Base-by-base conservation (phyloP, 2,797 vertebrate species). In the Bryconaethiops microstoma region DNA sequence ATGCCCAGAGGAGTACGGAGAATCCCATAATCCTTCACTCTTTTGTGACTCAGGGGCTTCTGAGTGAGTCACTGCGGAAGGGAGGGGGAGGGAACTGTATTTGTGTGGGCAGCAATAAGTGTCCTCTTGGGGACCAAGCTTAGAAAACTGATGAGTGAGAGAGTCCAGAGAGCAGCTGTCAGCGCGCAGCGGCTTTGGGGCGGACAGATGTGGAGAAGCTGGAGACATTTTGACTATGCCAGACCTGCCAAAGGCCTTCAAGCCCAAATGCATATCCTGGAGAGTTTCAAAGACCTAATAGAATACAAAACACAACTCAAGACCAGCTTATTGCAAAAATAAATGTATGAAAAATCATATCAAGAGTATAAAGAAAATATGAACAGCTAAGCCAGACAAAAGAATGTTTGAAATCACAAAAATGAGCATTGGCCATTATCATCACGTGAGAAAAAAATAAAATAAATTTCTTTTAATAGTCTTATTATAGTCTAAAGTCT, bases 201-300 rank as follows among this genome's bases (percentile, higher is more conserved):
- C 7, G 39, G 77, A 64, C 7, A 50, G 78, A 57, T 69, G 45
- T 16, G 60, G 64, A 50, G 65, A n/a, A 10, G 16, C 17, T 25
- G 73, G 42, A 55, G 60, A 63, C 29, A 12, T 10, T 80, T 29
- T 64, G 42, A 55, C 35, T 7, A 25, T 39, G 50, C 77, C 80
- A 6, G 87, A 74, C 16, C 82, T 78, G 7, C 74, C 78, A 19
- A 23, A 23, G n/a, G 63, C 71, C 40, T 40, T 80, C 82, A 88
- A 0, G 5, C 25, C 0, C 50, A 9, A 29, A 69, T 84, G 35
- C 65, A 92, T 42, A 0, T 87, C 75, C 23, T 89, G 64, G 42
- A 96, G 91, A 72, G 57, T 80, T 21, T 88, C 59, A 76, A 90
- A 93, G 50, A 94, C 92, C 93, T 95, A 85, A 10, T 29, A 74